Evolutionary conservation across 2,888 invertebrate genomes (phyloP), one percentile per base, ranked within the genome.

Genomic region (Diloba caeruleocephala): DNA sequence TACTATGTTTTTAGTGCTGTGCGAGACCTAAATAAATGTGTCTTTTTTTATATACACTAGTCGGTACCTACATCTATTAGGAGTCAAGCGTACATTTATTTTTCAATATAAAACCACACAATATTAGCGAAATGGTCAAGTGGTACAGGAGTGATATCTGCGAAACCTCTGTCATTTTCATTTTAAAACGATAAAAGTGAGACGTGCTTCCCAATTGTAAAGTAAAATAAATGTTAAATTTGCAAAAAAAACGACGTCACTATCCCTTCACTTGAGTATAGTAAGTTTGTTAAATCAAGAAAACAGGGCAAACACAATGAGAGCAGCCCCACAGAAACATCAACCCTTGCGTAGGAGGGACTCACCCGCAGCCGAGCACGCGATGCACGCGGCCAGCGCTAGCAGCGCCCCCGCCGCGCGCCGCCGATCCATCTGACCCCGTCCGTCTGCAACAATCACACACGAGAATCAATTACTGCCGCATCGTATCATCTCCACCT

Each of bases 341-440:
- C 23, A 25, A 29, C 31, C 44, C 32, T 26, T 42, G 42, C 23
- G 19, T 7, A 23, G 17, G 15, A 21, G 48, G 19, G 26, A 79
- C 81, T 81, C 69, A 93, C 93, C 93, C 81, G 92, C 91, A 72
- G 83, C 81, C 77, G 92, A 80, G 83, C 87, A 84, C 82, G 89
- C 89, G 85, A 93, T 74, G 88, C 90, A 89, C 79, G 90, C 90
- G 89, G 92, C 89, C 77, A 94, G 88, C 90, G 92, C 92, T 70
- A 92, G 85, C 86, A 93, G 93, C 90, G 90, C 90, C 79, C 90
- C 90, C 89, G 93, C 89, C 79, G 87, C 89, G 90, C 93, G 91
- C 92, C 90, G 83, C 88, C 89, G 87, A 87, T 91, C 93, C 93
- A 93, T 93, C 90, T 90, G 90, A 88, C 86, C 79, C 82, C 86